Evolutionary conservation across 1,140 invertebrate species (phyloP), one percentile per base, ranked within the genome.

Genomic region (Tetraneura akinire): DNA sequence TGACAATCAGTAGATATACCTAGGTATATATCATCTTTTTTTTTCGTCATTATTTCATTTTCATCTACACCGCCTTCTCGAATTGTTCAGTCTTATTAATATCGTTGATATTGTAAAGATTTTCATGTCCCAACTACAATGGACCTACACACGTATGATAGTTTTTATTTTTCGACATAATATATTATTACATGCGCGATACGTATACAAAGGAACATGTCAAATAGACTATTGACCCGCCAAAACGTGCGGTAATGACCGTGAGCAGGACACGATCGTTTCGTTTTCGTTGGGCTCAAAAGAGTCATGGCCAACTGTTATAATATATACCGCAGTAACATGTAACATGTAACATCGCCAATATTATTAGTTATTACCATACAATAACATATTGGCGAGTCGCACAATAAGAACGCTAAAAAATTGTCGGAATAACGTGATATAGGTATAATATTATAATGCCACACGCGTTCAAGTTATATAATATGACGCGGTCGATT

Each of bases 201-300:
- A 37, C 32, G 55, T 13, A 29, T 37, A 78, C 74, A 78, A 78
- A 62, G 37, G 55, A 60, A 78, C 74, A 62, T 62, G 55, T 78
- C 74, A 78, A 78, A 57, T 62, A 78, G 74, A 78, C 37, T 78
- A 62, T 78, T 78, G 74, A 78, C 74, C 74, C 74, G 74, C 55
- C 74, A 78, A 78, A 78, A 78, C 74, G 74, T 78, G 55, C 73
- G 73, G 53, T 78, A 78, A 78, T 78, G 74, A 78, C 74, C 74
- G 74, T 78, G 74, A 78, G 74, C 74, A 8, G 74, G 53, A 18
- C 53, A 57, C 42, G 74, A 60, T 62, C 74, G 74, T 78, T 78
- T 78, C 74, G 55, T 62, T 78, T 78, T 78, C 74, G 21, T 78
- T 78, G 55, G 74, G 55, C 74, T 78, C 74, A 47, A 37, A 76